Evolutionary conservation across 2,113 vertebrate species (phyloP).

Genomic region (Colossoma macropomum): DNA sequence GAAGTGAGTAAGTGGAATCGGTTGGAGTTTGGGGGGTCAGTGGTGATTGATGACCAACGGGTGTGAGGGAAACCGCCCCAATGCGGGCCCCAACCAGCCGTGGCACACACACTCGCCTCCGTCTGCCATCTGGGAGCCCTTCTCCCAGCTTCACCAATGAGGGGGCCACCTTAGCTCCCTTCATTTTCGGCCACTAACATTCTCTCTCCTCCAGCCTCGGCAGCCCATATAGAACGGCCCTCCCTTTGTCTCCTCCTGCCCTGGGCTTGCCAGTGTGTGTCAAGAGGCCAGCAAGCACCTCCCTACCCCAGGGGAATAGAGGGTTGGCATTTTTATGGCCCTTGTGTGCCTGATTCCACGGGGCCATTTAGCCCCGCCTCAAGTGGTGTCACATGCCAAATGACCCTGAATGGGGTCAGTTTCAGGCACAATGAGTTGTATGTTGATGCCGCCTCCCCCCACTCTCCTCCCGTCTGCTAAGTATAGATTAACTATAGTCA

Average conservation of each 20-base stretch:
- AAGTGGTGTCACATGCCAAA: slow-evolving; percentile 70
- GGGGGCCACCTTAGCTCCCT: slow-evolving; percentile 23
- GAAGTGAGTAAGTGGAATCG: slow-evolving; percentile 4
- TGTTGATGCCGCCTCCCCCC: slow-evolving; percentile 61
- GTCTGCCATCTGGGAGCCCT: slow-evolving; percentile 60
- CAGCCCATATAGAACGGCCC: slow-evolving; percentile 31
- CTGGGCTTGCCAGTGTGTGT: slow-evolving; percentile 60
- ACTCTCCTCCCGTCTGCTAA: slow-evolving; percentile 57
- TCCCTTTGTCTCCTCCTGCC: slow-evolving; percentile 43
- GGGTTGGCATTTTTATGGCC: slow-evolving; percentile 66
- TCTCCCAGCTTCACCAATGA: slow-evolving; percentile 47
- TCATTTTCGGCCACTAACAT: slow-evolving; percentile 19
- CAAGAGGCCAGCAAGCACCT: slow-evolving; percentile 58
- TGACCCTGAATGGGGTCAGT: slow-evolving; percentile 71
- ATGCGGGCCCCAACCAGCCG: slow-evolving; percentile 39
- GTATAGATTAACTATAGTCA: slow-evolving; percentile 65
- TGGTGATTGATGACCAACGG: slow-evolving; percentile 59
- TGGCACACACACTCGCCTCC: slow-evolving; percentile 51
- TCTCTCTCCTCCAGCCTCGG: slow-evolving; percentile 35
- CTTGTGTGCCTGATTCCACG: slow-evolving; percentile 60
- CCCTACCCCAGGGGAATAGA: slow-evolving; percentile 58
- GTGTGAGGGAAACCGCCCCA: slow-evolving; percentile 35
- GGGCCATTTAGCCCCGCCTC: slow-evolving; percentile 63
- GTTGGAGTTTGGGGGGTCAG: slow-evolving; percentile 37
- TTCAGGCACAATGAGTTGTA: slow-evolving; percentile 66